Evolutionary conservation across 2,113 vertebrate species (phyloP).

Genomic region (Marmota flaviventris): DNA sequence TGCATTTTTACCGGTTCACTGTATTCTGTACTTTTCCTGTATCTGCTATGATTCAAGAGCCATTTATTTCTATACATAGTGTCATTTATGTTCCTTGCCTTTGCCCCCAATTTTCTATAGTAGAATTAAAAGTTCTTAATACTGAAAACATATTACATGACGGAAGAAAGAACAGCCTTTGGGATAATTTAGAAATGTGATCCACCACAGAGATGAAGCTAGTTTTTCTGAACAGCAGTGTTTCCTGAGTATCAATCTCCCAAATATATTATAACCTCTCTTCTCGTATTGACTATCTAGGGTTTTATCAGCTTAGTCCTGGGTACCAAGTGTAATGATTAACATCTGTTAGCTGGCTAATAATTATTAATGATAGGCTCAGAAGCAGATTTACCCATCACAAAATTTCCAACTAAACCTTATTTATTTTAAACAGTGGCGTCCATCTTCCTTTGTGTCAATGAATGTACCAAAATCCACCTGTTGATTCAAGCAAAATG

Average conservation of each 20-base stretch:
- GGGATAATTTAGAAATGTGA: background rate
- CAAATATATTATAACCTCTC: background rate
- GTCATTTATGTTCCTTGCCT: background rate
- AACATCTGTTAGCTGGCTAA: background rate
- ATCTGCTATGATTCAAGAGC: background rate
- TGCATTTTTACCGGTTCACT: background rate
- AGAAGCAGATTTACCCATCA: background rate
- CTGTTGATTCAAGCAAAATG: slow-evolving; percentile 26
- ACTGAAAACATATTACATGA: background rate
- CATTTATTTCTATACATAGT: background rate
- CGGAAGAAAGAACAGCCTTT: background rate
- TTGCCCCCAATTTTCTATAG: background rate
- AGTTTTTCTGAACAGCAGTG: background rate
- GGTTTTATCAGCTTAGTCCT: background rate
- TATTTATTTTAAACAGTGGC: background rate
- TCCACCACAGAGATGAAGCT: background rate
- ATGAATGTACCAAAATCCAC: slow-evolving; percentile 35
- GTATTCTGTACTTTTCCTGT: background rate
- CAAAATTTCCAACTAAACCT: background rate
- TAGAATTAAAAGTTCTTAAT: slow-evolving; percentile 8
- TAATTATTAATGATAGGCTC: background rate
- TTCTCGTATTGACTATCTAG: background rate
- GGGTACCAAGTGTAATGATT: background rate
- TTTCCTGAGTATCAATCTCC: background rate
- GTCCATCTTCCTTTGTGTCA: slow-evolving; percentile 24